phyloP scores from a whole-genome alignment of 37 sponge, comb jelly and placozoan genomes.

The Amphimedon queenslandica region DNA sequence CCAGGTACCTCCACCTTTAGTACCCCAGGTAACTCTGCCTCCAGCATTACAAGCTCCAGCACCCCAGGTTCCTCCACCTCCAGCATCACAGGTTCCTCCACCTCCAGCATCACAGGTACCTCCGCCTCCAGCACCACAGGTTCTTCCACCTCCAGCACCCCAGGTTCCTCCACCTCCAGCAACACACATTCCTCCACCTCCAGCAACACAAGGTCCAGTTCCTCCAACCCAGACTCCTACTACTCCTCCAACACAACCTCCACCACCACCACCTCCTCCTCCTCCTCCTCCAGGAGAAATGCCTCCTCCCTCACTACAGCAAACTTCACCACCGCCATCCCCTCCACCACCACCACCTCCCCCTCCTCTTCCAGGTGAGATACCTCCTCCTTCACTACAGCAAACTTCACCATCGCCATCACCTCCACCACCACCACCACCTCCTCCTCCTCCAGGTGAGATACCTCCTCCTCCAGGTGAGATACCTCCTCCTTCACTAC shows the following conservation, averaged over 20 bases:
- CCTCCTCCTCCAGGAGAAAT: neutral
- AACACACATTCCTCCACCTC: neutral
- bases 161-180: neutral
- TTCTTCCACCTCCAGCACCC: neutral
- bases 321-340: constrained; percentile 20
- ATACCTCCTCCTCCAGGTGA: constrained; percentile 31
- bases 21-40: constrained; percentile 5
- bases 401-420: constrained; percentile 1
- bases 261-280: constrained; percentile 15
- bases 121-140: no score
- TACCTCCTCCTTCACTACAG: neutral
- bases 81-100: constrained; percentile 42
- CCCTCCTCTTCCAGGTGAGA: neutral
- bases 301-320: no score
- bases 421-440: constrained; percentile 12
- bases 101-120: constrained; percentile 12
- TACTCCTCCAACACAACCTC: constrained; percentile 1
- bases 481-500: constrained; percentile 21
- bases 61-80: constrained; percentile 2
- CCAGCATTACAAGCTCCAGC: neutral
- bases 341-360: constrained; percentile 19
- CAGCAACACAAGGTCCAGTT: neutral
- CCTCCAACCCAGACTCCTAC: neutral
- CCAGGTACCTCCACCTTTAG: constrained; percentile 14
- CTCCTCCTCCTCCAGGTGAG: constrained; percentile 9